phyloP scores from a whole-genome alignment of 2,113 vertebrate genomes.

The Crotalus horridus region DNA sequence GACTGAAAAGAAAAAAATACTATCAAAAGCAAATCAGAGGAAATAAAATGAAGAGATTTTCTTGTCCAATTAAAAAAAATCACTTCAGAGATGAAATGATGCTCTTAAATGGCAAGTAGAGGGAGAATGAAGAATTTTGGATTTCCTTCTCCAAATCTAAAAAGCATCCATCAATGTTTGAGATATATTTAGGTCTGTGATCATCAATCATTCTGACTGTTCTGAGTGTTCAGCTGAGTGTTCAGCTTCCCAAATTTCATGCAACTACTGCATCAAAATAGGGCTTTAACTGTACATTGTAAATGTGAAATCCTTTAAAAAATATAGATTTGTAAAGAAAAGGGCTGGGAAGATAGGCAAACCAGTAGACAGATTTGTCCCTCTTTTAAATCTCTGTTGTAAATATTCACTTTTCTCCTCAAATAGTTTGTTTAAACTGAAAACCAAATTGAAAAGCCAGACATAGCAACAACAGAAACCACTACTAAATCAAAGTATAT shows the following conservation, averaged over 20 bases:
- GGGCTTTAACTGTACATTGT: not conserved
- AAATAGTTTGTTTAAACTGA: not conserved
- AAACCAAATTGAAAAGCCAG: not conserved
- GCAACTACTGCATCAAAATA: not conserved
- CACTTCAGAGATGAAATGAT: not conserved
- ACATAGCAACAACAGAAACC: not conserved
- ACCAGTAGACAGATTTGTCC: not conserved
- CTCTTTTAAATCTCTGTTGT: not conserved
- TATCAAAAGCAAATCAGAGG: not conserved
- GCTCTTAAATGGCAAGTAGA: not conserved
- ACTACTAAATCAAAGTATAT: not conserved
- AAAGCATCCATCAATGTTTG: not conserved
- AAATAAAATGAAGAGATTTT: not conserved
- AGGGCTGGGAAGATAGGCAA: not conserved
- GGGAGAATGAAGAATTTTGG: not conserved
- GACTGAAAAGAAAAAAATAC: not conserved
- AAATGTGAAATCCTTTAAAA: not conserved
- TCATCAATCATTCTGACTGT: not conserved
- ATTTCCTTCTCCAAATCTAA: not conserved
- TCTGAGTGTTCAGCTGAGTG: not conserved
- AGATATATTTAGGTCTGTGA: not conserved
- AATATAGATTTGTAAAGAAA: not conserved
- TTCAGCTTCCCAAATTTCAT: not conserved
- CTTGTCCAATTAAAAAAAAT: not conserved
- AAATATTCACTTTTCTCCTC: not conserved